phyloP scores from a whole-genome alignment of 2,797 vertebrate genomes.

The Argyrosomus regius region DNA sequence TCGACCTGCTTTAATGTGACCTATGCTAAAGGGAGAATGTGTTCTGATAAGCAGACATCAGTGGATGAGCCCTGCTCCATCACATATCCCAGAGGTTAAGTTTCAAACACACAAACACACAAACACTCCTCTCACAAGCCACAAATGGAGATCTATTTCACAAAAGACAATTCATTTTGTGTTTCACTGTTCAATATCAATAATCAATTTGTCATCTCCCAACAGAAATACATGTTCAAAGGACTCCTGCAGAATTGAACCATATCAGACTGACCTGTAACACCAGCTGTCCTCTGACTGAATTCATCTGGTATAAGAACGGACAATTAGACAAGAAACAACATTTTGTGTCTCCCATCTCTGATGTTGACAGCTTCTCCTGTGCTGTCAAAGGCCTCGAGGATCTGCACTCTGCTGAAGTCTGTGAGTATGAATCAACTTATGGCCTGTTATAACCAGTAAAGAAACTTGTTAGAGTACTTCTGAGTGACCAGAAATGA shows the following conservation, averaged over 20 bases:
- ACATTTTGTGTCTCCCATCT: accelerated
- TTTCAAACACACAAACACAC: not conserved
- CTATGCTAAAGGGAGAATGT: too few relatives aligned
- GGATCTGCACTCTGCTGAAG: constrained; percentile 13
- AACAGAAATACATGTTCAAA: constrained; percentile 17
- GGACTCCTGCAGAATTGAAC: accelerated
- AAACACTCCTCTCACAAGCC: too few relatives aligned
- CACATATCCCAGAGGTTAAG: constrained; percentile 52
- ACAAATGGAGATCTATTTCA: too few relatives aligned
- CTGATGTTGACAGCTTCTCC: not conserved
- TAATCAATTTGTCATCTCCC: not conserved
- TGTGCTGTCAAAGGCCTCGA: constrained; percentile 3
- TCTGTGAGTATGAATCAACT: constrained; percentile 34
- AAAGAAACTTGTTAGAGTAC: too few relatives aligned
- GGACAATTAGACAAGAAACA: accelerated
- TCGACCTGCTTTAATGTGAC: too few relatives aligned
- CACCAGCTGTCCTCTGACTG: not conserved
- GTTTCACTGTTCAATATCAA: too few relatives aligned
- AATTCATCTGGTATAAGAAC: not conserved
- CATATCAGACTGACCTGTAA: constrained; percentile 1
- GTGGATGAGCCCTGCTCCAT: constrained; percentile 36
- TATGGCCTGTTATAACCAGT: not conserved
- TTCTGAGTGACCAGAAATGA: too few relatives aligned
- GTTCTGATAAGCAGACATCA: not conserved
- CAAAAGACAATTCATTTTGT: too few relatives aligned